These are phyloP conservation scores for Cynopterus sphinx DNA, from an alignment of 2,797 vertebrate genomes.

Conservation along the genomic window DNA sequence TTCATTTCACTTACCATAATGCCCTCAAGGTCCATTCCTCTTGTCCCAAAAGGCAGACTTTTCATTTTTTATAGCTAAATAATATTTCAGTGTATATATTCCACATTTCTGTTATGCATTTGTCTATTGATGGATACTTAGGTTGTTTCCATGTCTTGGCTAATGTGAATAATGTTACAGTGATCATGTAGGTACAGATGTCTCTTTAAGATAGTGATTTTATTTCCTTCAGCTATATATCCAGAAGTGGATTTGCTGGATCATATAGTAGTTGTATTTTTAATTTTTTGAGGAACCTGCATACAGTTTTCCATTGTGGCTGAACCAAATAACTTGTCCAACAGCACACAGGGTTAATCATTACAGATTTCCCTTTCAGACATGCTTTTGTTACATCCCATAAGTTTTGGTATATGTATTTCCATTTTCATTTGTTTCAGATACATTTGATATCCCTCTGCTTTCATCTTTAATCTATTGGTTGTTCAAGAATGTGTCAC, in stretches of 20 bases:
- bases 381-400: neutral
- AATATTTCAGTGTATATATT: neutral
- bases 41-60: neutral
- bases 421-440: neutral
- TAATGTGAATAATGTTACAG: neutral
- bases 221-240: neutral
- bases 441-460: neutral
- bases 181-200: neutral
- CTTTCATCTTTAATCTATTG: neutral
- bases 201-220: neutral
- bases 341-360: neutral
- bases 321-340: neutral
- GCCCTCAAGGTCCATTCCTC: neutral
- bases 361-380: neutral
- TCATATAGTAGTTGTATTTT: neutral
- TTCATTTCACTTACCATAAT: neutral
- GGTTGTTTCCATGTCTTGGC: neutral
- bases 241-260: neutral
- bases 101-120: neutral
- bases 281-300: neutral
- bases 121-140: neutral
- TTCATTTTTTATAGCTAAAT: neutral
- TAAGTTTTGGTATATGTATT: neutral
- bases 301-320: neutral
- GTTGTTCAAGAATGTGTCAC: neutral